These are phyloP conservation scores for Dasysyrphus albostriatus DNA, from an alignment of 2,888 invertebrate species.

Conservation along the genomic window DNA sequence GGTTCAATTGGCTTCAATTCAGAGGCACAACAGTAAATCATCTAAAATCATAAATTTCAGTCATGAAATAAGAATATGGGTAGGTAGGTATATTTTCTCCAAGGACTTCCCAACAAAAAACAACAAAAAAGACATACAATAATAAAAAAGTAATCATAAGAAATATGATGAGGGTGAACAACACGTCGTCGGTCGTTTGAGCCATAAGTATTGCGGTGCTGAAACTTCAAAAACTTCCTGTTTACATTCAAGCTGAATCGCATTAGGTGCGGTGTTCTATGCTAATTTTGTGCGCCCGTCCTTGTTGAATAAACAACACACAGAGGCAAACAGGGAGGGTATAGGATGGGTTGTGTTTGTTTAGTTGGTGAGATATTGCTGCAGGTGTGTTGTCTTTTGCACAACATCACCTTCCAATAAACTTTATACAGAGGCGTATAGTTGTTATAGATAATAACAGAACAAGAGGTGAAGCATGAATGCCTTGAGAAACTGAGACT, in stretches of 20 bases:
- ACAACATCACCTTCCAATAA: slow-evolving; percentile 48
- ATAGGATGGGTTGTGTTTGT: slow-evolving; percentile 20
- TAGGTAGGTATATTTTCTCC: neutral
- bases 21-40: slow-evolving; percentile 28
- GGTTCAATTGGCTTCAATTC: slow-evolving; percentile 53
- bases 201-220: slow-evolving; percentile 14
- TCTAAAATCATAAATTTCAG: slow-evolving; percentile 28
- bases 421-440: slow-evolving; percentile 6
- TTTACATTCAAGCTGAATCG: slow-evolving; percentile 37
- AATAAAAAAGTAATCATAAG: slow-evolving; percentile 31
- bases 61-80: slow-evolving; percentile 21
- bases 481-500: neutral
- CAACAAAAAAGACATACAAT: neutral
- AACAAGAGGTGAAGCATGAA: neutral
- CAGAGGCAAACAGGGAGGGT: slow-evolving; percentile 5
- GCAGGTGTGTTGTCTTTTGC: slow-evolving; percentile 56
- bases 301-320: slow-evolving; percentile 52
- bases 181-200: slow-evolving; percentile 11
- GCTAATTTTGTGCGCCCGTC: slow-evolving; percentile 45
- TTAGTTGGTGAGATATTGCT: slow-evolving; percentile 41
- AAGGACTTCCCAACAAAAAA: slow-evolving; percentile 2
- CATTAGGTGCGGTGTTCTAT: slow-evolving; percentile 37
- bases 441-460: neutral
- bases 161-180: slow-evolving; percentile 2
- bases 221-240: slow-evolving; percentile 34